These are phyloP conservation scores for Drosophila albomicans DNA, from an alignment of 1,140 invertebrate species.

Conservation along the genomic window DNA sequence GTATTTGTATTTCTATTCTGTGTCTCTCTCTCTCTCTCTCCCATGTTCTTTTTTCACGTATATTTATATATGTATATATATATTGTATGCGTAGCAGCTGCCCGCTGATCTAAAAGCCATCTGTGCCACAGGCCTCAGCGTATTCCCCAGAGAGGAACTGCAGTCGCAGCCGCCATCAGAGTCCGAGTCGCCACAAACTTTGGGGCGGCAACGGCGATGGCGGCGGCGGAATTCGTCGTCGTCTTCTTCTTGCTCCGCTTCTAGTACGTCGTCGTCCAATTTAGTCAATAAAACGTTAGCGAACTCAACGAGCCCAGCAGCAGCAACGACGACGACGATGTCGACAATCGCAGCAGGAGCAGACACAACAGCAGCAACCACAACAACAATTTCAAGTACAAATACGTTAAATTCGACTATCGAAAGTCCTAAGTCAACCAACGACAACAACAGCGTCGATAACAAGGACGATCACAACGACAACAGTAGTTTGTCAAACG, in stretches of 20 bases:
- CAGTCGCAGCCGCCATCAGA: constrained; percentile 1
- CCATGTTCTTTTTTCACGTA: constrained; percentile 13
- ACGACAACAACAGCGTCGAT: constrained; percentile 9
- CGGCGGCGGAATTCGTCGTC: not conserved
- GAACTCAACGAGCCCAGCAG: constrained; percentile 1
- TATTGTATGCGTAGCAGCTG: constrained; percentile 37
- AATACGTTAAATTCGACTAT: constrained; percentile 27
- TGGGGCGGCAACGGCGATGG: constrained; percentile 8
- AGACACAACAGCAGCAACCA: constrained; percentile 4
- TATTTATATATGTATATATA: constrained; percentile 26
- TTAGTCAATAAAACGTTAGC: constrained; percentile 2
- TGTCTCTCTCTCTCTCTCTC: constrained; percentile 30
- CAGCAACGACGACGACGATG: constrained; percentile 4
- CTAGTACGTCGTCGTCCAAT: constrained; percentile 30
- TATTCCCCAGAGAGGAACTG: constrained; percentile 54
- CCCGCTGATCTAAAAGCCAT: constrained; percentile 45
- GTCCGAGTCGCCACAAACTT: not conserved
- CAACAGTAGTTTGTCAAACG: not conserved
- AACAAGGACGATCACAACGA: not conserved
- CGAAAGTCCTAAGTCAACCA: constrained; percentile 27
- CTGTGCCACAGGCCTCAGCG: constrained; percentile 49
- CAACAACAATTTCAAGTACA: constrained; percentile 19
- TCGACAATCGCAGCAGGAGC: not conserved
- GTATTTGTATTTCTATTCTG: constrained; percentile 9
- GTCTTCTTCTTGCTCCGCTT: constrained; percentile 36